phyloP scores from a whole-genome alignment of 1,140 invertebrate species.

The Neotoxoptera formosana region DNA sequence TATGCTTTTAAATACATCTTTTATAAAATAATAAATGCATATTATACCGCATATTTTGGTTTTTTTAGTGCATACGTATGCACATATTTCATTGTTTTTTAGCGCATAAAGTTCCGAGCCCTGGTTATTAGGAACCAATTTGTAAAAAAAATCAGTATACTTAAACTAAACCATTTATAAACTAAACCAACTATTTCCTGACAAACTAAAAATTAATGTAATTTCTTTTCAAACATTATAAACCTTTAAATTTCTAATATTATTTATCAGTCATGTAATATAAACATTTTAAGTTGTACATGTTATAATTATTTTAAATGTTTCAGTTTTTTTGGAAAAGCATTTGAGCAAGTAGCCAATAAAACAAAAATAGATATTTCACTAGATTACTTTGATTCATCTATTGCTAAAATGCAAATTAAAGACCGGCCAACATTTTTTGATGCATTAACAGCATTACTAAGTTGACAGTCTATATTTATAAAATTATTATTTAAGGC shows the following conservation, averaged over 20 bases:
- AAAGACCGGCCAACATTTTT: constrained; percentile 61
- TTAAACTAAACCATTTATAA: neutral
- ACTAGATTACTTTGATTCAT: constrained; percentile 84
- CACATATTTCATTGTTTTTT: too few relatives aligned
- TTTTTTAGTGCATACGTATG: too few relatives aligned
- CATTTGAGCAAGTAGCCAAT: constrained; percentile 88
- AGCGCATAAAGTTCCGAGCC: too few relatives aligned
- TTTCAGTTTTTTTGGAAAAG: constrained; percentile 89
- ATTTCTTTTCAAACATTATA: neutral
- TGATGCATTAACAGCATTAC: constrained; percentile 60
- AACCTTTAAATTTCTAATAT: neutral
- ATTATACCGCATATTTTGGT: too few relatives aligned
- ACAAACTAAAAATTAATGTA: neutral
- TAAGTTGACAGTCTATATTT: constrained; percentile 58
- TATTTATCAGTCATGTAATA: too few relatives aligned
- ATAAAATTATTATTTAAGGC: neutral
- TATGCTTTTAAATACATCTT: too few relatives aligned
- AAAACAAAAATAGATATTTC: constrained; percentile 75
- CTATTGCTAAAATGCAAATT: constrained; percentile 63
- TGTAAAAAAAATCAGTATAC: too few relatives aligned
- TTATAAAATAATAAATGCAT: too few relatives aligned
- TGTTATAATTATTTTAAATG: constrained; percentile 54
- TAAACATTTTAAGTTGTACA: too few relatives aligned
- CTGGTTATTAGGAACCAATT: too few relatives aligned
- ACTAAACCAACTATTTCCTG: neutral